Evolutionary conservation across 2,888 invertebrate genomes (phyloP), one percentile per base, ranked within the genome.

Genomic region (Agonum fuliginosum): DNA sequence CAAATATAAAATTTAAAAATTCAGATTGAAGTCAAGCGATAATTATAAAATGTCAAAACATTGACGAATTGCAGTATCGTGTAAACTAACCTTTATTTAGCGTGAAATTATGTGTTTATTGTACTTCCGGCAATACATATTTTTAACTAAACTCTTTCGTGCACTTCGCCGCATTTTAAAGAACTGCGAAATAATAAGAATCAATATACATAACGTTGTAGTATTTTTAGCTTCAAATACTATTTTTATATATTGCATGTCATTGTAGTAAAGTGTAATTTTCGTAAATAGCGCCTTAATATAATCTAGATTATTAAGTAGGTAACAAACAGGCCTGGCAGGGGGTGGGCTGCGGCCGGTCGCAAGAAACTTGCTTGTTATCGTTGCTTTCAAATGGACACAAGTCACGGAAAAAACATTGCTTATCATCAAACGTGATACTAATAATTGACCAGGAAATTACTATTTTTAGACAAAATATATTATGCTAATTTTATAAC

Each of bases 231-330:
- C 20, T 22, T 51, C 8, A 73, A 73, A 22, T 17, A 58, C 73
- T 73, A 73, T 73, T 73, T 73, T 73, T 73, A 41, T 58, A 43
- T 22, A 37, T 73, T 73, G 73, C 73, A 73, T 73, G 73, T 73
- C 73, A 73, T 73, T 73, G 58, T 73, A 51, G 34, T 22, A 37
- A 17, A 51, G 58, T 43, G 41, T 73, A 73, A 73, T 73, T 58
- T 73, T 73, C 58, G 34, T 58, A 73, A 73, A 54, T 58, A 73
- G 58, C 41, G 41, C 41, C 58, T 58, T 73, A 73, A 73, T 73
- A 58, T 54, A 54, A 54, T 22, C 54, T 54, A 54, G 54, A 54
- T 54, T 54, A 54, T 54, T 54, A 24, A 20, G 12, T 24, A 22
- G 24, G 17, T 43, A 43, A n/a, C 22, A 54, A n/a, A 24, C 10